Conservation (phyloP, 2,797 vertebrate species). For the Esox lucius region DNA sequence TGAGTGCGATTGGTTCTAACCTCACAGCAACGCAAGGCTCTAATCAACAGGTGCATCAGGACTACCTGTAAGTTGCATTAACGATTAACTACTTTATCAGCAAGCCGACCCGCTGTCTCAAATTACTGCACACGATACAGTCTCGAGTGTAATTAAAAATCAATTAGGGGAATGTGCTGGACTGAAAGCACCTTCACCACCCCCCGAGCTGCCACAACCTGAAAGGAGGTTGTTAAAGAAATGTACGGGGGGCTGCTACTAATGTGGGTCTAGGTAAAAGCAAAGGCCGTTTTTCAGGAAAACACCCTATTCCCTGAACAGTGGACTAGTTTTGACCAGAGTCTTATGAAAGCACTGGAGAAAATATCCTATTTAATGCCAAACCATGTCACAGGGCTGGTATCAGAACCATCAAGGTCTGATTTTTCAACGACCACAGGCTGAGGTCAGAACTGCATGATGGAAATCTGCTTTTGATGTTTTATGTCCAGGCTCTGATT, state of each 20-base stretch:
- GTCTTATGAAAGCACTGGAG: too few species aligned
- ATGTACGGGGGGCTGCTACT: slow-evolving; percentile 57
- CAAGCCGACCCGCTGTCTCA: slow-evolving; percentile 80
- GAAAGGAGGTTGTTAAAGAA: slow-evolving; percentile 77
- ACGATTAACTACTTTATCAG: slow-evolving; percentile 74
- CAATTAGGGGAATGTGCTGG: slow-evolving; percentile 82
- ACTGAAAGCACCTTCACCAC: slow-evolving; percentile 74
- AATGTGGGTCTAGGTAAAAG: slow-evolving; percentile 66
- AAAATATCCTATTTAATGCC: background rate
- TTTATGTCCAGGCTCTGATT: too few species aligned
- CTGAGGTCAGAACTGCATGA: too few species aligned
- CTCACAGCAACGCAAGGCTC: slow-evolving; percentile 18
- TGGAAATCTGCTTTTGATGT: too few species aligned
- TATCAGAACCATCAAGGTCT: background rate
- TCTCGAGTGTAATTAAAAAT: slow-evolving; percentile 88
- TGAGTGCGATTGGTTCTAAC: too few species aligned
- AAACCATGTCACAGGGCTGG: background rate
- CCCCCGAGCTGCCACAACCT: slow-evolving; percentile 67
- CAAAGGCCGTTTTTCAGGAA: slow-evolving; percentile 5
- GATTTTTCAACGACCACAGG: background rate
- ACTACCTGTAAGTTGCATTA: slow-evolving; percentile 60
- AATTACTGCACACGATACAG: slow-evolving; percentile 84
- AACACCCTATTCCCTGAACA: too few species aligned
- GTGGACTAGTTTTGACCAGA: too few species aligned
- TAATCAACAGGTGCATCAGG: slow-evolving; percentile 47